Base-by-base conservation (phyloP, 2,888 invertebrate species). In the Heliconius charithonia region DNA sequence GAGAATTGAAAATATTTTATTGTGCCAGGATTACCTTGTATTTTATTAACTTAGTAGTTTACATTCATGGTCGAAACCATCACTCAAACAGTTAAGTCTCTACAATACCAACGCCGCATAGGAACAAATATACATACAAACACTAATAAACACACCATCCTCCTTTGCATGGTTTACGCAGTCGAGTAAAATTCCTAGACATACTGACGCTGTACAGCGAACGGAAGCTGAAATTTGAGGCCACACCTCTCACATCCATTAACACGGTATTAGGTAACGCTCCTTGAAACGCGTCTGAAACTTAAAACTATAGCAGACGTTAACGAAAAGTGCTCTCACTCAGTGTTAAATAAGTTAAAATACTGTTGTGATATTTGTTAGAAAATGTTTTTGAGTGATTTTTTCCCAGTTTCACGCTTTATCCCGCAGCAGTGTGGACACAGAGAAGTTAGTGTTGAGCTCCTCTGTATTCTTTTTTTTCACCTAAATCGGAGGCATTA, bases 261-360 rank as follows among this genome's bases (percentile, higher is more conserved):
- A 77, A 63, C 71, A 71, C 65, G 9, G 65, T 71, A 56, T 71
- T 45, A 65, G 63, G 66, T 77, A 71, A 51, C 76, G 27, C 62
- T 62, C 27, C 65, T 65, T 62, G 63, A 63, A 72, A 27, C 74
- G 12, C 41, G 22, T 63, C 62, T 25, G 77, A 71, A 63, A 77
- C 63, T 77, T 41, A 77, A 71, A 63, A 65, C 71, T 65, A 41
- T 69, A 63, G 29, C 16, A 37, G 41, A 27, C 69, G 29, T 27
- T 69, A 76, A 56, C 69, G 41, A 56, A 67, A 79, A 77, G 66
- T 66, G 80, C 75, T 71, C 32, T 66, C 7, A 32, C 72, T 19
- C 19, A 51, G 51, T 7, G 29, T 29, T 71, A 56, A 29, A 71
- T 12, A 59, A 37, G n/a, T 59, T 72, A 62, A 67, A 76, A 67